Base-by-base conservation (phyloP, 2,797 vertebrate species). In the Diplodus puntazzo region DNA sequence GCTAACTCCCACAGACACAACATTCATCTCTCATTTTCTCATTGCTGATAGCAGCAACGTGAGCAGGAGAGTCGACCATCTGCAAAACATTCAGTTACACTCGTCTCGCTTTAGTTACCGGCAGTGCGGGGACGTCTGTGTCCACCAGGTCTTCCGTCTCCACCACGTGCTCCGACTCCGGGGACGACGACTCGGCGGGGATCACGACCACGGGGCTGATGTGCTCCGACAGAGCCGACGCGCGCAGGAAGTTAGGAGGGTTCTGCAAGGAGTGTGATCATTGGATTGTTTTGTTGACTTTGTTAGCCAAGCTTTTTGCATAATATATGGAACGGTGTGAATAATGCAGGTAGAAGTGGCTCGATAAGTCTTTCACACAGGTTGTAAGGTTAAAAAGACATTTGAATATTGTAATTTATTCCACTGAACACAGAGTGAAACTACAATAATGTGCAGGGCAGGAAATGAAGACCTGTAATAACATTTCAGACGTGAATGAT, bases 171-270 rank as follows among this genome's bases (percentile, higher is more conserved):
- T 99, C 98, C 0, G 94, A 98, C 92, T 99, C 98, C 0, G 98
- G 98, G 0, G 98, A 99, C 0, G 98, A 97, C 0, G 97, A 94
- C 93, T 98, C 98, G 0, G 94, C 96, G 0, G 98, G 98, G 86
- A 99, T 99, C 65, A 99, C 97, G 64, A 99, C 98, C 90, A 99
- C 98, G 0, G 98, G 98, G 90, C 98, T 99, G 94, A 99, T 97
- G 95, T 99, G 98, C 83, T 99, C 98, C 0, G 98, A 99, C 87
- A 99, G 94, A 0, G 98, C 98, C 0, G 98, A 99, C 4, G 98
- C 98, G 1, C 98, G 96, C 46, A 99, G 95, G 92, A 99, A 99
- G 93, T 99, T 99, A 21, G 98, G 98, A 63, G 98, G 97, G 89
- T 97, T 97, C 98, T 99, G 92, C 6, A 52, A 49, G 55, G 83